A percentile compares a stretch with the other conserved stretches of the same genome.
Conservation (phyloP, 2,888 invertebrate genomes). For the Thera obeliscata region DNA sequence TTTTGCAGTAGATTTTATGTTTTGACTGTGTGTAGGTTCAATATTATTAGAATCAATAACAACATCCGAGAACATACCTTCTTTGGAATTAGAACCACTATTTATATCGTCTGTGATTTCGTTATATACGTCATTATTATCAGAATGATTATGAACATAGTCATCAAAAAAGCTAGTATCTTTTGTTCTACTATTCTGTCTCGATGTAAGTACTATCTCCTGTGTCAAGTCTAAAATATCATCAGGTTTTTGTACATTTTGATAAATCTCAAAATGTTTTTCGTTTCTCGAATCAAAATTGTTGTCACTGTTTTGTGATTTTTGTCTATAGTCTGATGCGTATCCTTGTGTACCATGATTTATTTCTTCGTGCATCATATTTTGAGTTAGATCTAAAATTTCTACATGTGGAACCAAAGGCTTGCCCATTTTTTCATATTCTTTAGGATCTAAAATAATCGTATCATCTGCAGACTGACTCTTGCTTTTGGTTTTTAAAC, state of each 20-base stretch:
- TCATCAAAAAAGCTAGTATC: slow-evolving; percentile 56
- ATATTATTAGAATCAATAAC: background rate
- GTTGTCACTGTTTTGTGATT: slow-evolving; percentile 1
- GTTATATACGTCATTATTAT: slow-evolving; percentile 29
- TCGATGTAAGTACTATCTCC: background rate
- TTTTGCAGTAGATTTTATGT: slow-evolving; percentile 7
- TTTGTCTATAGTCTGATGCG: too few species aligned
- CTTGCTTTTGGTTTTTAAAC: slow-evolving; percentile 46
- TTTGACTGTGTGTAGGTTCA: slow-evolving; percentile 20
- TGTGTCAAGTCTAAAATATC: slow-evolving; percentile 18
- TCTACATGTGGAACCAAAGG: slow-evolving; percentile 21
- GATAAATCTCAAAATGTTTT: slow-evolving; percentile 4
- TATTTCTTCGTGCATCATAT: background rate
- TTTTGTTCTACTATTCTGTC: slow-evolving; percentile 8
- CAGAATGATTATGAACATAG: slow-evolving; percentile 57
- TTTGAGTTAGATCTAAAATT: slow-evolving; percentile 45
- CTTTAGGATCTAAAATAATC: slow-evolving; percentile 48
- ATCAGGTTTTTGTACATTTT: slow-evolving; percentile 11
- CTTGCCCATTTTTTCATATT: slow-evolving; percentile 37
- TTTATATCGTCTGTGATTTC: background rate
- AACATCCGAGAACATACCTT: background rate
- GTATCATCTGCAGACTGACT: slow-evolving; percentile 54
- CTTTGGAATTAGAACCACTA: background rate
- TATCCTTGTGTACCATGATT: slow-evolving; percentile 4
- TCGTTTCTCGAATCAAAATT: background rate